Percentiles rank a stretch among this genome's conserved stretches.
phyloP scores from a whole-genome alignment of 2,113 vertebrate species.

The Martes martes region DNA sequence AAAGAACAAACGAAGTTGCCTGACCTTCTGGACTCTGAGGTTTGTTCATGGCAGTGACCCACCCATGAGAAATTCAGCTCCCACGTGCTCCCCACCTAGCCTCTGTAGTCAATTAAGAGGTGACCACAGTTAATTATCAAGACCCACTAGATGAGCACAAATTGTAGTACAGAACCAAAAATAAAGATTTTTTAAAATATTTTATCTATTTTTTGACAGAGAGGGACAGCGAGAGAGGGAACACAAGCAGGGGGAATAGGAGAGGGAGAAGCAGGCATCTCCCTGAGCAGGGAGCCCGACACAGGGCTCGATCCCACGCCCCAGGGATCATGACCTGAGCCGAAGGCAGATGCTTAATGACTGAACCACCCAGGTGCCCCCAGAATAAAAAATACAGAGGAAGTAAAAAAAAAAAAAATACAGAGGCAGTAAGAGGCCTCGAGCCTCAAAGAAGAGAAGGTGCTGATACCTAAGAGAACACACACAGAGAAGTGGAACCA shows the following conservation, averaged over 20 bases:
- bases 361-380: too few species aligned
- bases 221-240: too few species aligned
- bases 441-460: background rate
- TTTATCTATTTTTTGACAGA: too few species aligned
- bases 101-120: background rate
- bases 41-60: background rate
- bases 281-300: too few species aligned
- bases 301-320: too few species aligned
- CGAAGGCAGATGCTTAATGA: too few species aligned
- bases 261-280: too few species aligned
- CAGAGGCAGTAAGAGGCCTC: background rate
- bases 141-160: background rate
- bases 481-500: background rate
- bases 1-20: background rate
- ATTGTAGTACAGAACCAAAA: background rate
- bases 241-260: too few species aligned
- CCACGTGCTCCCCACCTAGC: background rate
- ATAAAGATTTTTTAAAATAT: background rate
- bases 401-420: background rate
- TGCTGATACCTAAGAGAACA: background rate
- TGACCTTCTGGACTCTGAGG: background rate
- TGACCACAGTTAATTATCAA: background rate
- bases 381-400: background rate
- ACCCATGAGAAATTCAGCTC: background rate
- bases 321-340: too few species aligned